Conservation (phyloP, 2,113 vertebrate species). For the Gallinago paraguaiae region DNA sequence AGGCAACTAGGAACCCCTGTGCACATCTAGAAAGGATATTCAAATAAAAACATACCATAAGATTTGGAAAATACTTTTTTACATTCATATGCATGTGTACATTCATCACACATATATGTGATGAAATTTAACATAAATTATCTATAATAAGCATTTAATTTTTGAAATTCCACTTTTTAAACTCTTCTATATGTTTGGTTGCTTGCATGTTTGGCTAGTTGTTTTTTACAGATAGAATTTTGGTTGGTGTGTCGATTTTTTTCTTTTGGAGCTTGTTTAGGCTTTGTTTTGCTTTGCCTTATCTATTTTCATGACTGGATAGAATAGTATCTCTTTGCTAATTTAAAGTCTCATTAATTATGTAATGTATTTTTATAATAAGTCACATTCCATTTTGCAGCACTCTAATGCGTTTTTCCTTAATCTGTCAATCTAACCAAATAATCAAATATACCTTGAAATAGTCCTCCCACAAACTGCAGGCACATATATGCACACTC, state of each 20-base stretch:
- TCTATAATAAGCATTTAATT: not conserved
- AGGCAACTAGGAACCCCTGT: not conserved
- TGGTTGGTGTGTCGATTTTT: not conserved
- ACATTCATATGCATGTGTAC: not conserved
- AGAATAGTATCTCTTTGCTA: not conserved
- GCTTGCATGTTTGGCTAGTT: not conserved
- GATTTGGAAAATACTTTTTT: not conserved
- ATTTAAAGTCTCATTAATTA: not conserved
- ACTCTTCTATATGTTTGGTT: not conserved
- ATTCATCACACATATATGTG: not conserved
- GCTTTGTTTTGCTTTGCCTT: not conserved
- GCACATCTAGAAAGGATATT: not conserved
- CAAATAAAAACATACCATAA: not conserved
- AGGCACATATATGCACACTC: not conserved
- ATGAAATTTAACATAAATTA: not conserved
- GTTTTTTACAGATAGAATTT: not conserved
- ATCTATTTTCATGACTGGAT: not conserved
- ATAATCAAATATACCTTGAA: not conserved
- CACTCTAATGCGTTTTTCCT: not conserved
- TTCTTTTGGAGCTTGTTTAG: not conserved
- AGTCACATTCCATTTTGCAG: not conserved
- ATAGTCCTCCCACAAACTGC: conserved; percentile 14
- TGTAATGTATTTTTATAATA: not conserved
- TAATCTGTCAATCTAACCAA: not conserved
- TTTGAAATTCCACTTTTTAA: not conserved